These are phyloP conservation scores for Datnioides undecimradiatus DNA, from an alignment of 2,113 vertebrate species.

Conservation along the genomic window DNA sequence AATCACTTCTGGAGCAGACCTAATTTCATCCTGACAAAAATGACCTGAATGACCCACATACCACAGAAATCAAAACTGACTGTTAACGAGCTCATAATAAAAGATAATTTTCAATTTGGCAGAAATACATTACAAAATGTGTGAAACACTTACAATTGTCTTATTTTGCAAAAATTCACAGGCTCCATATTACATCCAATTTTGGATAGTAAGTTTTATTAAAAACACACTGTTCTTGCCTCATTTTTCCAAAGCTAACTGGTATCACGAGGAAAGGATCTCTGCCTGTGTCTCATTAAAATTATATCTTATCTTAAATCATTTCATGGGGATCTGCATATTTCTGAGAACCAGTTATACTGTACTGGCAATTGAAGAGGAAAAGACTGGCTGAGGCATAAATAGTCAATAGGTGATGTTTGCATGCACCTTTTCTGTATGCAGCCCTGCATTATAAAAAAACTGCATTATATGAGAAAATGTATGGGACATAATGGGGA, in stretches of 20 bases:
- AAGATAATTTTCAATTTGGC: not conserved
- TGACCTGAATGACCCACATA: slow-evolving; percentile 2
- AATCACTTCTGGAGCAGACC: slow-evolving; percentile 1
- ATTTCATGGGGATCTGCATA: slow-evolving; percentile 36
- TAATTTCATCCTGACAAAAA: slow-evolving; percentile 8
- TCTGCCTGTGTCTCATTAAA: slow-evolving; percentile 14
- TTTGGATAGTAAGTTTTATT: slow-evolving; percentile 59
- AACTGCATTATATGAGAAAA: not conserved
- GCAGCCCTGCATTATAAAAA: not conserved
- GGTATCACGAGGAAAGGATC: slow-evolving; percentile 12
- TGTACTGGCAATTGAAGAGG: slow-evolving; percentile 3
- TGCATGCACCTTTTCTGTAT: slow-evolving; percentile 3
- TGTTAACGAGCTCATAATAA: not conserved
- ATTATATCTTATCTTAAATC: not conserved
- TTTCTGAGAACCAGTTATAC: slow-evolving; percentile 20
- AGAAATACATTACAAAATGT: slow-evolving; percentile 3
- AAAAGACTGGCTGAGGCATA: not conserved
- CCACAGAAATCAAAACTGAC: not conserved
- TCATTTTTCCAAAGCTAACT: slow-evolving; percentile 41
- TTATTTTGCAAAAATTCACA: slow-evolving; percentile 38
- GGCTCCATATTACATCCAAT: slow-evolving; percentile 46
- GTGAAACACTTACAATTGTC: slow-evolving; percentile 45
- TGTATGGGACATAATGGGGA: not conserved
- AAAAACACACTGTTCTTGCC: slow-evolving; percentile 22
- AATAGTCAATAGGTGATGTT: not conserved